phyloP scores from a whole-genome alignment of 2,888 invertebrate genomes.

The Adelognathus sp. region DNA sequence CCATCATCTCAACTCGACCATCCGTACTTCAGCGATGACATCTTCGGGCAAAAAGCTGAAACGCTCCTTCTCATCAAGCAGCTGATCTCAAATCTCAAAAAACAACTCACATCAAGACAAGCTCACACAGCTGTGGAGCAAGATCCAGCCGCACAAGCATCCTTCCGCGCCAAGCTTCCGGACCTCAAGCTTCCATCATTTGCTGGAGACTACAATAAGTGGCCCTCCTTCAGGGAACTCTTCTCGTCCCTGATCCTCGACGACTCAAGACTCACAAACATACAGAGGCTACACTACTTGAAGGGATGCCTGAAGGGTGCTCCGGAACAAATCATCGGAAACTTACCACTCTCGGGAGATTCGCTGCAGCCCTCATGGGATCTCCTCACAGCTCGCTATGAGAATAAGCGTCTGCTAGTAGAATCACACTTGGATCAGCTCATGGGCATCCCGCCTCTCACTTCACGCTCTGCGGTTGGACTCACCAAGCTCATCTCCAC shows the following conservation, averaged over 20 bases:
- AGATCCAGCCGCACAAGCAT: too few relatives aligned
- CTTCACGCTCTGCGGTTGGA: neutral
- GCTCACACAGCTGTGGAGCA: too few relatives aligned
- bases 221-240: slow-evolving; percentile 3
- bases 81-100: too few relatives aligned
- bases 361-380: slow-evolving; percentile 31
- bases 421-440: slow-evolving; percentile 12
- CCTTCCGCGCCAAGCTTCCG: too few relatives aligned
- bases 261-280: neutral
- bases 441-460: neutral
- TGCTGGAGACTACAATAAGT: neutral
- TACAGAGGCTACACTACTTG: neutral
- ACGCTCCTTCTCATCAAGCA: too few relatives aligned
- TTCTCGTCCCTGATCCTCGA: neutral
- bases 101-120: too few relatives aligned
- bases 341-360: neutral
- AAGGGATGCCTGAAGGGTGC: neutral
- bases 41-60: too few relatives aligned
- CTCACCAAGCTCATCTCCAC: slow-evolving; percentile 2
- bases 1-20: too few relatives aligned
- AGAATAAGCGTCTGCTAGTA: slow-evolving; percentile 20
- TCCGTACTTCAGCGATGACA: too few relatives aligned
- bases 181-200: neutral
- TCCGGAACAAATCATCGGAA: neutral
- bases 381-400: neutral